Conservation (phyloP, 2,113 vertebrate species). For the Fregetta grallaria region DNA sequence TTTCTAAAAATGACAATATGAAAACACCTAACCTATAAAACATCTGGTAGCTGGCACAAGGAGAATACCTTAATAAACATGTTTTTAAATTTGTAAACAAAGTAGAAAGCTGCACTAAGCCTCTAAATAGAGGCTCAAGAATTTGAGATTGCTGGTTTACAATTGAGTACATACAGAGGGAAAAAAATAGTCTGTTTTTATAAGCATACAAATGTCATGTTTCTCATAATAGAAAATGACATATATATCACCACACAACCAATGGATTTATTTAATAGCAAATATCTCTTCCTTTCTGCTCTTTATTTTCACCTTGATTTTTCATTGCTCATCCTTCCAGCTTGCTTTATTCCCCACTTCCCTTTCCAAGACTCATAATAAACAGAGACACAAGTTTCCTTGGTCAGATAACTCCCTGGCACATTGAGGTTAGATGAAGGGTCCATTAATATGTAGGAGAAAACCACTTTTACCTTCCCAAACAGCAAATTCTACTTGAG, state of each 20-base stretch:
- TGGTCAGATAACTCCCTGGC: neutral
- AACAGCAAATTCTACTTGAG: neutral
- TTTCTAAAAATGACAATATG: neutral
- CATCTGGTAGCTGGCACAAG: neutral
- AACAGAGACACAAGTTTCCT: neutral
- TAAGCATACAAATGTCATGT: neutral
- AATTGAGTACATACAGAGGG: accelerated
- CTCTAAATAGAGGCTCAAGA: neutral
- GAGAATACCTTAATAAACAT: neutral
- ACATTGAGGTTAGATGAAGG: neutral
- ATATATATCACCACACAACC: neutral
- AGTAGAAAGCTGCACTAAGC: neutral
- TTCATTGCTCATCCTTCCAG: neutral
- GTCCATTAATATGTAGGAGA: neutral
- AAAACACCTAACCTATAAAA: neutral
- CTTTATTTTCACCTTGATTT: neutral
- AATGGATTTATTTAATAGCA: neutral
- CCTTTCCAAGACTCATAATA: neutral
- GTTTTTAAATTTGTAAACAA: neutral
- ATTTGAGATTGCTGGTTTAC: neutral
- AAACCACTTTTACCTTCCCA: neutral
- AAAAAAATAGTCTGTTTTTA: neutral
- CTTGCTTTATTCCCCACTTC: neutral
- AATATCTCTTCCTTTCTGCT: neutral
- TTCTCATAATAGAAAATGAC: neutral